Percentiles rank a stretch among this genome's conserved stretches.
These are phyloP conservation scores for Pantherophis alleghaniensis DNA, from an alignment of 2,797 vertebrate species.

Conservation along the genomic window DNA sequence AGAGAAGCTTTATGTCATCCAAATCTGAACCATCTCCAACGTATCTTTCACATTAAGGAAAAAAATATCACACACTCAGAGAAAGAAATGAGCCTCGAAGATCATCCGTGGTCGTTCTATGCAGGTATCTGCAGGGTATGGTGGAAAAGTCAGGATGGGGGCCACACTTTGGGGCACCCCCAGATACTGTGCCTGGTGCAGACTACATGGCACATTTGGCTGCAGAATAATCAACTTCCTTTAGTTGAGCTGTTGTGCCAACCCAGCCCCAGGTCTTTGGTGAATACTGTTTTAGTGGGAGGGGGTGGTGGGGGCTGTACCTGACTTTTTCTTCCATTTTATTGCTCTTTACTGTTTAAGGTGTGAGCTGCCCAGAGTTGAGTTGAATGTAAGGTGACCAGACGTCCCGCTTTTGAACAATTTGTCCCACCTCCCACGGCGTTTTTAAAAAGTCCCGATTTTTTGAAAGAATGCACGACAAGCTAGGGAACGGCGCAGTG, in stretches of 20 bases:
- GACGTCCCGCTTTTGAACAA: no score
- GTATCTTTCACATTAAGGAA: background rate
- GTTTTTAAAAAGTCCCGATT: no score
- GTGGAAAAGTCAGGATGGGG: background rate
- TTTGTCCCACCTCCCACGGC: no score
- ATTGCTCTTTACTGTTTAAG: background rate
- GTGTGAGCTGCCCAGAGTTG: background rate
- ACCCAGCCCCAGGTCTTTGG: background rate
- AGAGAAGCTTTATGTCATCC: background rate
- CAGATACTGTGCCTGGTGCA: background rate
- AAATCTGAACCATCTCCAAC: background rate
- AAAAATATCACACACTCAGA: background rate
- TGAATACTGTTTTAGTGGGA: background rate
- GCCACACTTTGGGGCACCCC: background rate
- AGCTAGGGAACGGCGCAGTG: no score
- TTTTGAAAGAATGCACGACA: no score
- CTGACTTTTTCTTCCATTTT: background rate
- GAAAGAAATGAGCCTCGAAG: no score
- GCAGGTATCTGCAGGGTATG: background rate
- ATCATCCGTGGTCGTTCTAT: background rate
- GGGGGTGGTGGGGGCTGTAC: background rate
- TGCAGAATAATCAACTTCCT: background rate
- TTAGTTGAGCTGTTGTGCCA: background rate
- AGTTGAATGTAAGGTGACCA: background rate
- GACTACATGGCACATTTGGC: background rate